These are phyloP conservation scores for Dolichallabes microphthalmus DNA, from an alignment of 2,113 vertebrate genomes.

Conservation along the genomic window DNA sequence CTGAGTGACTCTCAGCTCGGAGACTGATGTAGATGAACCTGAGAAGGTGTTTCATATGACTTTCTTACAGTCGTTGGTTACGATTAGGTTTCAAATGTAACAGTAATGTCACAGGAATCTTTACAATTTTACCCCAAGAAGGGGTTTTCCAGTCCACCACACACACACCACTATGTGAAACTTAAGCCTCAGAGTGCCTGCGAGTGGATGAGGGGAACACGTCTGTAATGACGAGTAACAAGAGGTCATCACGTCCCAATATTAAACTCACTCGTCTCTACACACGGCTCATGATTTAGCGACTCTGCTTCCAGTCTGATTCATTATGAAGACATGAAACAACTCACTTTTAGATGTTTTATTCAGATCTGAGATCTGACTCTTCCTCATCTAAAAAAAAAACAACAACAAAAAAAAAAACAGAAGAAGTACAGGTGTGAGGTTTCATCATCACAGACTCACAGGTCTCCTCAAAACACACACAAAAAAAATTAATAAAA, in stretches of 20 bases:
- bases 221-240: background rate
- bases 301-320: too few species aligned
- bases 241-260: background rate
- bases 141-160: background rate
- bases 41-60: background rate
- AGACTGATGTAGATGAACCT: background rate
- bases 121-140: background rate
- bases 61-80: background rate
- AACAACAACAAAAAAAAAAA: too few species aligned
- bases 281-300: background rate
- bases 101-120: background rate
- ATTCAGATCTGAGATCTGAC: too few species aligned
- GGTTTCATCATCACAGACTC: background rate
- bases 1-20: background rate
- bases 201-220: background rate
- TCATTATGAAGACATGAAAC: too few species aligned
- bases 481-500: too few species aligned
- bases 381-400: too few species aligned
- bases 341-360: too few species aligned
- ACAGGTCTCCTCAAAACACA: background rate
- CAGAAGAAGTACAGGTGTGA: too few species aligned
- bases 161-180: background rate
- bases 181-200: background rate
- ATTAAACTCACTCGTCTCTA: background rate
- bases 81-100: background rate